A percentile compares a stretch with the other conserved stretches of the same genome.
Evolutionary conservation across 37 sponge, comb jelly and placozoan genomes (phyloP).

Genomic region (Ianthella basta): DNA sequence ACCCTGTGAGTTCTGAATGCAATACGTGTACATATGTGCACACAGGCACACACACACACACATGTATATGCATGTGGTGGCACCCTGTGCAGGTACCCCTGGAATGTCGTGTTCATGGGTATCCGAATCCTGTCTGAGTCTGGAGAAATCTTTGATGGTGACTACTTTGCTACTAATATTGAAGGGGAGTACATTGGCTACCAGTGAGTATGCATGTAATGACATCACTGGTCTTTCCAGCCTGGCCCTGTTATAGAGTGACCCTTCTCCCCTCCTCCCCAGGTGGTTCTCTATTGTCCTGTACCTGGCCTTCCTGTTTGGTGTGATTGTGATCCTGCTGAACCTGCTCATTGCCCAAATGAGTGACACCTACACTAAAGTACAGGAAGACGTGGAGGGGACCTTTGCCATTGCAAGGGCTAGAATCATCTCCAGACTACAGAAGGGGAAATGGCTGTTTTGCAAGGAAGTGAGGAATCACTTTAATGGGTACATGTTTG

Average conservation of each 20-base stretch:
- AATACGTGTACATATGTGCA: not conserved
- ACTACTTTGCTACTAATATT: not conserved
- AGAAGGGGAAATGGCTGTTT: constrained; percentile 2
- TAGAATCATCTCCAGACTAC: constrained; percentile 22
- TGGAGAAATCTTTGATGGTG: constrained; percentile 3
- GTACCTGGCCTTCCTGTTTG: constrained; percentile 42
- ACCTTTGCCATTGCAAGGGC: constrained; percentile 40
- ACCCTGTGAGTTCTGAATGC: constrained; percentile 1
- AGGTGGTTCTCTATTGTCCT: constrained; percentile 35
- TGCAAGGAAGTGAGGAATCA: too few relatives aligned
- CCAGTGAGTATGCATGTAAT: constrained; percentile 2
- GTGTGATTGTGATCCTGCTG: constrained; percentile 38
- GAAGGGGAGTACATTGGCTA: constrained; percentile 11
- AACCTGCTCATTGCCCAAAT: constrained; percentile 54
- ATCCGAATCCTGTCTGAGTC: constrained; percentile 22
- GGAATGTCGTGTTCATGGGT: constrained; percentile 19
- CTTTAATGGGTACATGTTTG: too few relatives aligned
- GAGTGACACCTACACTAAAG: constrained; percentile 51
- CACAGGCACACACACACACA: too few relatives aligned
- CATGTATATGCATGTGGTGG: too few relatives aligned
- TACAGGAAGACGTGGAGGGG: constrained; percentile 46
- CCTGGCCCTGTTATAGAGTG: too few relatives aligned
- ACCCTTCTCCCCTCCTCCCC: not conserved
- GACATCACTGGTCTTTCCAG: too few relatives aligned
- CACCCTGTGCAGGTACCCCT: constrained; percentile 4